phyloP scores from a whole-genome alignment of 2,113 vertebrate species.

The Poecile atricapillus region DNA sequence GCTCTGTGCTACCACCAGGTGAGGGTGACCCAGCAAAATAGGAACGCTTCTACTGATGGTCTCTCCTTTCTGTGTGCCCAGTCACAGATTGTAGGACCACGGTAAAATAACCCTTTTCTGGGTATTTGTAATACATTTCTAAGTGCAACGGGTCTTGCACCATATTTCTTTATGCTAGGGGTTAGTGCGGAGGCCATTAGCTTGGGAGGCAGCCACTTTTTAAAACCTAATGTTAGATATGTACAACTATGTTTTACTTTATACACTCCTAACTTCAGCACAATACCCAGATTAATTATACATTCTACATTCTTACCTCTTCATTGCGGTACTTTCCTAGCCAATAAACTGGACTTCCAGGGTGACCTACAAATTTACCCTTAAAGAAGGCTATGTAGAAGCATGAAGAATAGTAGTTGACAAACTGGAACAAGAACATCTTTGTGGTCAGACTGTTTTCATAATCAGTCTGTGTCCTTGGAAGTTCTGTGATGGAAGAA shows the following conservation, averaged over 20 bases:
- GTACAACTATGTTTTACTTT: neutral
- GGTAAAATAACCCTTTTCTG: neutral
- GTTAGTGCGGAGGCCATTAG: neutral
- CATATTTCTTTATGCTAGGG: neutral
- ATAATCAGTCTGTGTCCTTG: slow-evolving; percentile 89
- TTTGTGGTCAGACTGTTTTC: slow-evolving; percentile 94
- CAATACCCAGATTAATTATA: neutral
- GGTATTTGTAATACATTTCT: neutral
- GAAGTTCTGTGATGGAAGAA: slow-evolving; percentile 79
- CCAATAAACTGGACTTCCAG: slow-evolving; percentile 86
- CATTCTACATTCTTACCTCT: slow-evolving; percentile 75
- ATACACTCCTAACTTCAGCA: neutral
- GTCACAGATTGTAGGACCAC: neutral
- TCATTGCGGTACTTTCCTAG: slow-evolving; percentile 89
- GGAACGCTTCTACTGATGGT: neutral
- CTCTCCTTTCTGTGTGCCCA: neutral
- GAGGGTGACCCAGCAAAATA: neutral
- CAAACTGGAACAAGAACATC: slow-evolving; percentile 97
- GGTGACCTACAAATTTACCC: slow-evolving; percentile 88
- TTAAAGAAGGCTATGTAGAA: slow-evolving; percentile 96
- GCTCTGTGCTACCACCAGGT: neutral
- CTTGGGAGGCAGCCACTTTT: neutral
- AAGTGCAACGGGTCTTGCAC: neutral
- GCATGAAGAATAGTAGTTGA: slow-evolving; percentile 96
- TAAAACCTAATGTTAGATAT: neutral